These are phyloP conservation scores for Popillia japonica DNA, from an alignment of 1,140 invertebrate species.

Conservation along the genomic window DNA sequence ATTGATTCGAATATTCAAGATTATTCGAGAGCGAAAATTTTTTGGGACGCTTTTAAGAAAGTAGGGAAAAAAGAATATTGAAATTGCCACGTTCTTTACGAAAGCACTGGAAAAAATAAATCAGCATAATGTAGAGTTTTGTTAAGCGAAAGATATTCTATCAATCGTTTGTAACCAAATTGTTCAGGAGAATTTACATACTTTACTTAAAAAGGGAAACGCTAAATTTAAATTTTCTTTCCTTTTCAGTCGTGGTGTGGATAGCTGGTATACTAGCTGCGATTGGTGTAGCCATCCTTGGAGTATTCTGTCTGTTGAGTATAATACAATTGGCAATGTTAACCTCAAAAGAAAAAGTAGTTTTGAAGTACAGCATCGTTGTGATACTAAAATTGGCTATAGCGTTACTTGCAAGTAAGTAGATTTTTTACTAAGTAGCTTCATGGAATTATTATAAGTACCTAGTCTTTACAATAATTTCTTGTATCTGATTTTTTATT, in stretches of 20 bases:
- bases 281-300: conserved; percentile 73
- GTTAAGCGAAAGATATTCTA: no score
- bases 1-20: neutral
- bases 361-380: conserved; percentile 76
- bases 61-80: neutral
- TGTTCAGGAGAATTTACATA: no score
- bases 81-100: neutral
- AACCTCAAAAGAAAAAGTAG: conserved; percentile 79
- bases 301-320: conserved; percentile 77
- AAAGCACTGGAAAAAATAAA: neutral
- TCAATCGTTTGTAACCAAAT: no score
- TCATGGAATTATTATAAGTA: no score
- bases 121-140: no score
- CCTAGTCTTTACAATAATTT: no score
- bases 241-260: conserved; percentile 76
- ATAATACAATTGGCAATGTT: conserved; percentile 86
- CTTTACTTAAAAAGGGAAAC: neutral
- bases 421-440: no score
- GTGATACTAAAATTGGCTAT: conserved; percentile 80
- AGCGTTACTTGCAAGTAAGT: conserved; percentile 79
- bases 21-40: no score
- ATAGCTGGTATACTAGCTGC: conserved; percentile 79
- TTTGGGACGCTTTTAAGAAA: neutral
- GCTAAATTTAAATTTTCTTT: neutral
- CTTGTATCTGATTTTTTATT: no score